Base-by-base conservation (phyloP, 2,113 vertebrate genomes). In the Uria lomvia region DNA sequence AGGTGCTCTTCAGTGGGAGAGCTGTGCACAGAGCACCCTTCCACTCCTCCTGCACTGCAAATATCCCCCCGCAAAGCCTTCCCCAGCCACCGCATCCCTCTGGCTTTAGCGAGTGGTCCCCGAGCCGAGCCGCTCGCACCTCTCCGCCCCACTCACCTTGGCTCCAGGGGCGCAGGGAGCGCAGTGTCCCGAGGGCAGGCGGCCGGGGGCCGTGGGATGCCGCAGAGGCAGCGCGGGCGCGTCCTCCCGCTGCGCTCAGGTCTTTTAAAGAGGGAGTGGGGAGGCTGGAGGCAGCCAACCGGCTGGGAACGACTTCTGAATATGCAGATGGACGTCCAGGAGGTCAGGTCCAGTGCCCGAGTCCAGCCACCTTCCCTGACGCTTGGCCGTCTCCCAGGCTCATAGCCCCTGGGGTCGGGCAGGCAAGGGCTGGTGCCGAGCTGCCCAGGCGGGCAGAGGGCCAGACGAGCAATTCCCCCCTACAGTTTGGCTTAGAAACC, bases 291-390 rank as follows among this genome's bases (percentile, higher is more conserved):
- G 49, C 94, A 97, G 96, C 98, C 98, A 98, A 98, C 96, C 97
- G 56, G 97, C 93, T 86, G 93, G 88, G 78, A 91, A 97, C 67
- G 52, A 59, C 81, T 96, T 86, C 97, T 98, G 98, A 98, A 98
- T 98, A 98, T 98, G 98, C 97, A 98, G 90, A 96, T 98, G 49
- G 70, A 15, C 8, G 11, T 6, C 63, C 93, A 55, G 87, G 49
- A 72, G 92, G 95, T 94, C 97, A 92, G 94, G 80, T 92, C 97
- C 93, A 27, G 82, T 13, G 7, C 34, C 11, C 5, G 45, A 15
- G 29, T 40, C 66, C 63, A 21, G 53, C 50, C 62, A 30, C 85
- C 53, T 62, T 55, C 81, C 49, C 36, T 14, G 59, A n/a, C 0
- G 5, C 24, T 50, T 32, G 14, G 45, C 49, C 5, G 1, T 6